Base-by-base conservation (phyloP, 2,797 vertebrate species). In the Lates japonicus region DNA sequence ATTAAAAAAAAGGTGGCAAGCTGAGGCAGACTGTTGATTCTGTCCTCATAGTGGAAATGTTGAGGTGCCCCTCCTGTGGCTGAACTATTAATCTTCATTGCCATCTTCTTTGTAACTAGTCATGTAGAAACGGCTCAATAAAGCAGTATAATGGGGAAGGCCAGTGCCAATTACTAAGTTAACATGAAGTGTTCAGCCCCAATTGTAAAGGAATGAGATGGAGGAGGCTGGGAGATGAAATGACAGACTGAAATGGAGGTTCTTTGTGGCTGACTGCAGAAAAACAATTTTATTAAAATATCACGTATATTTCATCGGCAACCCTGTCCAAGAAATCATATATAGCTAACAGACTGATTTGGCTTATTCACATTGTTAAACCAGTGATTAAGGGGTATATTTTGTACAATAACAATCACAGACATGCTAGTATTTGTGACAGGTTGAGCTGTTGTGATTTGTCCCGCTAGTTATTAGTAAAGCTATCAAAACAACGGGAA, bases 11-110 rank as follows among this genome's bases (percentile, higher is more conserved):
- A 83, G 66, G 85, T n/a, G n/a, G n/a, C n/a, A n/a, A n/a, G n/a
- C n/a, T n/a, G n/a, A n/a, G 86, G 94, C 96, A 95, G 95, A 93
- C 95, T 96, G 95, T 94, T 95, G 96, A 96, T 96, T 95, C 94
- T 96, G 96, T 97, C 95, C 95, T 96, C 75, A n/a, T n/a, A 10
- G 94, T 93, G 92, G 92, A 97, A 96, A 95, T 96, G 96, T 93
- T 87, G 95, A 91, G 88, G 89, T 90, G 95, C 94, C 95, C 96
- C 96, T 96, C 94, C 96, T 96, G 96, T 94, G 97, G 96, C 94
- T 96, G 91, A 95, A 97, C 97, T 98, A 99, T 99, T 99, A 99
- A 99, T 99, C 98, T 99, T 99, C 97, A 98, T 98, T n/a, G 97
- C 98, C 97, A 97, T 97, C 97, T 98, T 97, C 97, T 98, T 98